Base-by-base conservation (phyloP, 2,797 vertebrate species). In the Coilia nasus region DNA sequence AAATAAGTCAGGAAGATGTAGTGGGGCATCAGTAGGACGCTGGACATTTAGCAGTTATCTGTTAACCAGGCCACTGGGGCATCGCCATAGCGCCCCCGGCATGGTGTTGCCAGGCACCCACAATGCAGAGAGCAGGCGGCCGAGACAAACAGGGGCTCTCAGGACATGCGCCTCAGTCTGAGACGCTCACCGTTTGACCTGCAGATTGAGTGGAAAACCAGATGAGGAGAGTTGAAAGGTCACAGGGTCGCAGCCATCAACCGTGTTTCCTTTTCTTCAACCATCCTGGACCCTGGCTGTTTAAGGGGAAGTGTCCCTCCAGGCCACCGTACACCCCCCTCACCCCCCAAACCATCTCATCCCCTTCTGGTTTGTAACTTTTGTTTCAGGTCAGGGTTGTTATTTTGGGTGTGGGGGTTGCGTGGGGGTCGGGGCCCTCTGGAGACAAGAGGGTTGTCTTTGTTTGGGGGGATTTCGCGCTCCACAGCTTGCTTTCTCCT, bases 321-420 rank as follows among this genome's bases (percentile, higher is more conserved):
- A 78, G 71, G 71, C 71, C 71, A 78, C 71, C 19, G 14, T 75
- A 78, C 21, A 15, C 71, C 35, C 6, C 62, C 10, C 23, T 1
- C 28, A 9, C 12, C 62, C 62, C 62, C 62, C 60, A n/a, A 62
- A 67, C 67, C 31, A 6, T 15, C 28, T 15, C 59, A 46, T 17
- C 25, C 71, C 57, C 83, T 60, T 21, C 71, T 78, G 71, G 71
- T 19, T 78, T 62, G 15, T 62, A 64, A 44, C 23, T 62, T 44
- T 59, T 78, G 75, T 81, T 81, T 21, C 57, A 23, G 41, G 84
- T 81, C 84, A 81, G 71, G 71, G 17, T 41, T 78, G 19, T 75
- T 71, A 31, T 28, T 28, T 23, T 31, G 31, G 15, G 14, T 14
- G 31, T 64, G 60, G 60, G 67, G 71, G 71, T 78, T 15, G 17